A percentile compares a stretch with the other conserved stretches of the same genome.
Evolutionary conservation across 2,113 vertebrate genomes (phyloP).

Genomic region (Tricholaema leucomelas): DNA sequence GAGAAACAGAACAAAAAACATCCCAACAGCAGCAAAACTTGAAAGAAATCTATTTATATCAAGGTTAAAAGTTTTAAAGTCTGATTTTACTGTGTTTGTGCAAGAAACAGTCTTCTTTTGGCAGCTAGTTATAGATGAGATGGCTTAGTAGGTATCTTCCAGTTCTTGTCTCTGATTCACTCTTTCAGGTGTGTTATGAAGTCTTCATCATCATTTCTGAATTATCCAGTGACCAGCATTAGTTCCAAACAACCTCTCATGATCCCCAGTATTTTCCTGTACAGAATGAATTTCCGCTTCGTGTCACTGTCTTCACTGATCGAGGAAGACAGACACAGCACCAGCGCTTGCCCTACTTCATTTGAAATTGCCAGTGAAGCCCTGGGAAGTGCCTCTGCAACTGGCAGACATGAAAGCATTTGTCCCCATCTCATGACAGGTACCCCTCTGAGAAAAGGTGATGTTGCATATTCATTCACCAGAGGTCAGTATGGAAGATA

Average conservation of each 20-base stretch:
- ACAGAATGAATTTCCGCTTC: conserved; percentile 36
- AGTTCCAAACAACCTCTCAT: conserved; percentile 42
- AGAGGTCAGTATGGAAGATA: conserved; percentile 37
- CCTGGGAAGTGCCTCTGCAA: neutral
- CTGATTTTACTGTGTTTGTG: neutral
- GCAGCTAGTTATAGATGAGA: neutral
- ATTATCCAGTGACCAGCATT: conserved; percentile 3
- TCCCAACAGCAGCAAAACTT: accelerated
- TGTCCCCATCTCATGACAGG: conserved; percentile 43
- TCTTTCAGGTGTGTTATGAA: conserved; percentile 39
- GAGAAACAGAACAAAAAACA: neutral
- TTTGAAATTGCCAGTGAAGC: neutral
- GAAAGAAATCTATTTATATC: neutral
- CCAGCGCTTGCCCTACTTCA: neutral
- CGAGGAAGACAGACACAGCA: neutral
- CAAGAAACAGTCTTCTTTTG: neutral
- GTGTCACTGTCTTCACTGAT: conserved; percentile 39
- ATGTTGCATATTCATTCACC: conserved; percentile 59
- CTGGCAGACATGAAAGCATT: conserved; percentile 30
- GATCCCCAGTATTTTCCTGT: neutral
- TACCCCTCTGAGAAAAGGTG: conserved; percentile 14
- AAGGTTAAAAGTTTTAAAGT: neutral
- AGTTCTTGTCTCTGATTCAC: conserved; percentile 13
- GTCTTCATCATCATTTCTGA: conserved; percentile 47
- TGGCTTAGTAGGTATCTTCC: neutral